Evolutionary conservation across 1,140 invertebrate genomes (phyloP), one percentile per base, ranked within the genome.

Genomic region (Scaptomyza graminum): DNA sequence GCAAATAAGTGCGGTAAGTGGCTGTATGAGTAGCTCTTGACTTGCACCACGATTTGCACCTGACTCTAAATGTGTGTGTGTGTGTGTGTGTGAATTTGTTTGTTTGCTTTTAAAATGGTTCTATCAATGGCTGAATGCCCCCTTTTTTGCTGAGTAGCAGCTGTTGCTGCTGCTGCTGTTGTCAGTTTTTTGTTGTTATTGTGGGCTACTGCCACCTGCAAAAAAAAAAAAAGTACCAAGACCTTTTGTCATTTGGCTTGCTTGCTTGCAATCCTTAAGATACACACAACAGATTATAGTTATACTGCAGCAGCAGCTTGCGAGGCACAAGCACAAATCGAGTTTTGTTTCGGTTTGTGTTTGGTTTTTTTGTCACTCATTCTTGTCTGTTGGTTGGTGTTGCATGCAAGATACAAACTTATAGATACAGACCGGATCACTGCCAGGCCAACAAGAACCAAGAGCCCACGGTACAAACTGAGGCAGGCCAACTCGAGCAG

Each of bases 361-460:
- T 69, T 66, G 57, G 34, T 68, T 70, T 63, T 51, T 75, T 69
- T 76, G 54, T 76, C 82, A 66, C 60, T 59, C 68, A 28, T 50
- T 64, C 57, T 52, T 49, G 37, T 5, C 9, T 39, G 41, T 31
- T 31, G 44, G 61, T 62, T 67, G 72, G 39, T 54, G 59, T 60
- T 72, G 75, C 79, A 79, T 76, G 75, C 77, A 68, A 87, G 83
- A 87, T 87, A 79, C 83, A 83, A 83, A 71, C 83, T 76, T 72
- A 75, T 88, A 87, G 83, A 87, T 87, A 87, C 83, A 63, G 47
- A 44, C 49, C 39, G 57, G 39, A 50, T 57, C 25, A 59, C 46
- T 69, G 57, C 41, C 66, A 73, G 57, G 37, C 8, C 47, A 43
- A 59, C 64, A 28, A 56, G 43, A 69, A 41, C 44, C 28, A 9